Conservation (phyloP, 2,797 vertebrate genomes). For the Anas capensis region DNA sequence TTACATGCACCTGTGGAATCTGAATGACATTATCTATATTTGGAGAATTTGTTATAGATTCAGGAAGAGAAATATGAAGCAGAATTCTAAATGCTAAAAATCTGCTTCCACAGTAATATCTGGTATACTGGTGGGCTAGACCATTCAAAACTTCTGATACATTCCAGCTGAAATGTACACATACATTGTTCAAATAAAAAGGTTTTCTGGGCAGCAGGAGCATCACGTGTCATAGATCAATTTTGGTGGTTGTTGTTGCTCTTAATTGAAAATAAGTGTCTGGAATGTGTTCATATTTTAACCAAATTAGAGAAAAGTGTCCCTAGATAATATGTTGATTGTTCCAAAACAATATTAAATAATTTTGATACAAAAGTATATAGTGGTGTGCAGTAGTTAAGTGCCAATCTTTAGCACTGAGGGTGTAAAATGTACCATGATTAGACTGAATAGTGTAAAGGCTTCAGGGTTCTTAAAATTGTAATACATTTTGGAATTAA, state of each 20-base stretch:
- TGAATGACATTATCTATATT: background rate
- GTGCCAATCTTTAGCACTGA: background rate
- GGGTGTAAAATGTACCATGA: background rate
- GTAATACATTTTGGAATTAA: background rate
- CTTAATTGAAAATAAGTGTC: background rate
- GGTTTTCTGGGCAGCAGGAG: background rate
- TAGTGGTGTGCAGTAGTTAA: background rate
- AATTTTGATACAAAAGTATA: background rate
- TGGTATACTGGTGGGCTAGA: background rate
- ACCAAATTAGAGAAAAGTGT: background rate
- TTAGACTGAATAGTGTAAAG: background rate
- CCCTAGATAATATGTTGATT: background rate
- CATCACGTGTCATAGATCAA: fast-evolving
- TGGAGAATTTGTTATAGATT: background rate
- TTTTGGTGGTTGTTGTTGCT: background rate
- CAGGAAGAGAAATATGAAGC: background rate
- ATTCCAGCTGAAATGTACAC: background rate
- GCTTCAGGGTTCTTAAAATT: background rate
- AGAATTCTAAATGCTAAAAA: background rate
- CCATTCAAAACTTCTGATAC: background rate
- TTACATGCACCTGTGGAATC: background rate
- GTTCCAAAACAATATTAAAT: background rate
- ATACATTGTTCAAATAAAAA: background rate
- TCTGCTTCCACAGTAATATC: background rate
- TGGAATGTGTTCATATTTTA: background rate